A percentile compares a stretch with the other conserved stretches of the same genome.
Evolutionary conservation across 2,888 invertebrate species (phyloP).

Genomic region (Tetragonisca angustula): DNA sequence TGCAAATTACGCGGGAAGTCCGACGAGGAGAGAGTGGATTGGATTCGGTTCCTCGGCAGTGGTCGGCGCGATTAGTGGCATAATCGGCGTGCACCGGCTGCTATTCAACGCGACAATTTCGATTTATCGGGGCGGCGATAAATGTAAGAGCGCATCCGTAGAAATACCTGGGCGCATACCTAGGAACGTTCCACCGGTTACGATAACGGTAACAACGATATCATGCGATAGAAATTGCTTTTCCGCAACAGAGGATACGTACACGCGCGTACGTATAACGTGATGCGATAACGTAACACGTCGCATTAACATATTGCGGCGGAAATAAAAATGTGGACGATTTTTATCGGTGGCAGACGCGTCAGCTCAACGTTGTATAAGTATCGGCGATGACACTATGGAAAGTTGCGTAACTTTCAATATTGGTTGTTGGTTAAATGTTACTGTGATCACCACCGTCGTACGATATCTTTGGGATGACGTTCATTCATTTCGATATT

Average conservation of each 20-base stretch:
- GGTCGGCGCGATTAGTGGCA: not conserved
- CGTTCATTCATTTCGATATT: too few species aligned
- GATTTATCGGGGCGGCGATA: slow-evolving; percentile 14
- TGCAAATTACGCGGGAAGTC: slow-evolving; percentile 76
- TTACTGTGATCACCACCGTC: too few species aligned
- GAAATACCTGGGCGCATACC: not conserved
- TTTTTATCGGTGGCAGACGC: too few species aligned
- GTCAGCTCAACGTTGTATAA: too few species aligned
- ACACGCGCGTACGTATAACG: not conserved
- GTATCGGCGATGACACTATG: too few species aligned
- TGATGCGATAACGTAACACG: not conserved
- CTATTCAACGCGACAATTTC: slow-evolving; percentile 40
- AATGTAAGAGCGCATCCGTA: not conserved
- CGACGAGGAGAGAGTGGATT: slow-evolving; percentile 42
- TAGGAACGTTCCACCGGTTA: too few species aligned
- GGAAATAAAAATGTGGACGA: not conserved
- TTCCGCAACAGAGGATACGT: not conserved
- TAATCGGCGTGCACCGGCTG: not conserved
- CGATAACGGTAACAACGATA: not conserved
- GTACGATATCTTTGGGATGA: too few species aligned
- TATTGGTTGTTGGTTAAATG: too few species aligned
- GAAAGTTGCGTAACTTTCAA: too few species aligned
- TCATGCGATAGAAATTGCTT: not conserved
- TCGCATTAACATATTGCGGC: slow-evolving; percentile 6
- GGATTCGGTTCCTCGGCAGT: slow-evolving; percentile 47